Base-by-base conservation (phyloP, 2,888 invertebrate genomes). In the Oxycera nigricornis region DNA sequence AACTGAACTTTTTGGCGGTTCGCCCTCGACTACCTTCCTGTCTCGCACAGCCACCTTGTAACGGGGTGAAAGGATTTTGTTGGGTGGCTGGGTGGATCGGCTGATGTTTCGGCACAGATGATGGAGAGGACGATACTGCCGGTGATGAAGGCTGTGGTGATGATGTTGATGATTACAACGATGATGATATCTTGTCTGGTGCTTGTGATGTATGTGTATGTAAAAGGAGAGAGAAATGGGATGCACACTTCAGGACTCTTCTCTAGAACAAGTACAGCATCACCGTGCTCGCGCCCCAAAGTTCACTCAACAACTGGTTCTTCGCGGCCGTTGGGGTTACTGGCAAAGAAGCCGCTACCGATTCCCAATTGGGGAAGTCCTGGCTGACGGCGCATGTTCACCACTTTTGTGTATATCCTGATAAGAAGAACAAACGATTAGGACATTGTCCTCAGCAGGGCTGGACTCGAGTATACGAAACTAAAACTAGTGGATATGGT, bases 281-380 rank as follows among this genome's bases (percentile, higher is more conserved):
- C 70, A 65, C 62, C 75, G 74, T 77, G 55, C 59, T 50, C 72
- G 73, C 75, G 73, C 74, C 65, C 72, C 75, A 75, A 77, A 75
- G 75, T 74, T 75, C 73, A 77, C 75, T 77, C 75, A 74, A 75
- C 75, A 75, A 77, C 77, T 77, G 77, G 74, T 59, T 74, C 70
- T 30, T 67, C 39, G 52, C 20, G 57, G 68, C 41, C 26, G 46
- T 62, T 62, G 50, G 62, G 50, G 35, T 62, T 41, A 28, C 22
- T 39, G 24, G 39, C 57, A 59, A n/a, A 41, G 41, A 14, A 41
- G 41, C 39, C 65, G 17, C 41, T 41, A 41, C 26, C 22, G 41
- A 41, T 22, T 35, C 26, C 35, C 55, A 28, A 72, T 50, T 39
- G 52, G 52, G 67, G 73, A 76, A 39, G 30, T 50, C 1, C 22